phyloP scores from a whole-genome alignment of 2,888 invertebrate genomes.

The Blastobasis adustella region DNA sequence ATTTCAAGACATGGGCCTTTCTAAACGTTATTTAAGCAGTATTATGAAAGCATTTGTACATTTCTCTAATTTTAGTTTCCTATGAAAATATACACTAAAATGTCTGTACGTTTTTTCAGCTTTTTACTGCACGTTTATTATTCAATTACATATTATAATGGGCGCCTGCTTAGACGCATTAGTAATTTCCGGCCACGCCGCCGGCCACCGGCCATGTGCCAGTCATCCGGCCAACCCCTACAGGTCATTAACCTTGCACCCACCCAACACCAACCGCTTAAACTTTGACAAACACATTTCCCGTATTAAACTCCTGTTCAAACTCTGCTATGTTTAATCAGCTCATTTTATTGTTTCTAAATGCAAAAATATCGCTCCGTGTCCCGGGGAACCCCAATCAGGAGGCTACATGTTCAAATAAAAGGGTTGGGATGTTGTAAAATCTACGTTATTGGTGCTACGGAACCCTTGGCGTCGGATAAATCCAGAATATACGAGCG shows the following conservation, averaged over 20 bases:
- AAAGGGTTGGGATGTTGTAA: conserved; percentile 36
- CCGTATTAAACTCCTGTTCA: conserved; percentile 21
- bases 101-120: too few relatives aligned
- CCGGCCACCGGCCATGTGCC: too few relatives aligned
- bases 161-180: conserved; percentile 6
- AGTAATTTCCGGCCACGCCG: too few relatives aligned
- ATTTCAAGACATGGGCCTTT: too few relatives aligned
- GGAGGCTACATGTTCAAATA: conserved; percentile 43
- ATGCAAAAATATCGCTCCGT: conserved; percentile 39
- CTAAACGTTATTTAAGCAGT: too few relatives aligned
- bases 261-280: neutral
- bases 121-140: too few relatives aligned
- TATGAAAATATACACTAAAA: too few relatives aligned
- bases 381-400: conserved; percentile 17
- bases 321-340: conserved; percentile 32
- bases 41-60: too few relatives aligned
- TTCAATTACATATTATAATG: too few relatives aligned
- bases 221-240: too few relatives aligned
- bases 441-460: conserved; percentile 30
- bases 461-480: conserved; percentile 19
- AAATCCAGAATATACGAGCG: conserved; percentile 57
- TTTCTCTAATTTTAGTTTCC: too few relatives aligned
- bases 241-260: conserved; percentile 40
- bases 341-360: conserved; percentile 36
- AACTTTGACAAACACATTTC: conserved; percentile 26